Percentiles rank a stretch among this genome's conserved stretches.
These are phyloP conservation scores for Patella depressa DNA, from an alignment of 2,888 invertebrate species.

Conservation along the genomic window DNA sequence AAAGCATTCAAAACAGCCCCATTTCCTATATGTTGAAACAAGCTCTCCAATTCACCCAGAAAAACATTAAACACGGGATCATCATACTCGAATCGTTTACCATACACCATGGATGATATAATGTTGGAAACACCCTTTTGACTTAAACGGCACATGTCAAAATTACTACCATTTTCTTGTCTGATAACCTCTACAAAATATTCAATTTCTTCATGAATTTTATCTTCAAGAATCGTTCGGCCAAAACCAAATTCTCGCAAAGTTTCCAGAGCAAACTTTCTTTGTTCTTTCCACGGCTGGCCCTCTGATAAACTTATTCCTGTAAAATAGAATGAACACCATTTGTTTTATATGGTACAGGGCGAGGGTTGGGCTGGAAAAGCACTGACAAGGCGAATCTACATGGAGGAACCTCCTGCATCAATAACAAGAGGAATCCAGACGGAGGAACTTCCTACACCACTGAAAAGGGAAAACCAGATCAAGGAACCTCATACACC, in stretches of 20 bases:
- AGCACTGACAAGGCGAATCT: too few species aligned
- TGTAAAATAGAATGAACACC: too few species aligned
- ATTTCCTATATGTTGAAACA: too few species aligned
- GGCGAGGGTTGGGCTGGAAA: too few species aligned
- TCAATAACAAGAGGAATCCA: too few species aligned
- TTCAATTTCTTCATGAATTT: slow-evolving; percentile 36
- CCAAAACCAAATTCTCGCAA: slow-evolving; percentile 44
- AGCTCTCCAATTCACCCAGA: slow-evolving; percentile 16
- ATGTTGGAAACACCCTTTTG: slow-evolving; percentile 32
- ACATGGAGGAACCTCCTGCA: too few species aligned
- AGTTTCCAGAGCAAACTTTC: slow-evolving; percentile 36
- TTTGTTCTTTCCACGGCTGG: slow-evolving; percentile 38
- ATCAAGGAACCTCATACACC: too few species aligned
- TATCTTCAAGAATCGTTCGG: slow-evolving; percentile 30
- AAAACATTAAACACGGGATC: slow-evolving; percentile 29
- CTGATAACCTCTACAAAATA: slow-evolving; percentile 26
- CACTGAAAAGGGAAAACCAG: too few species aligned
- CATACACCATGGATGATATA: slow-evolving; percentile 30
- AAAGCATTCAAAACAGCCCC: too few species aligned
- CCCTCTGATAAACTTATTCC: too few species aligned
- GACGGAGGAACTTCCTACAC: too few species aligned
- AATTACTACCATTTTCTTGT: slow-evolving; percentile 20
- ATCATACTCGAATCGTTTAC: slow-evolving; percentile 29
- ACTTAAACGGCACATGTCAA: slow-evolving; percentile 29
- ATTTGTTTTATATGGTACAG: too few species aligned